These are phyloP conservation scores for Noctilio leporinus DNA, from an alignment of 2,113 vertebrate genomes.

Conservation along the genomic window DNA sequence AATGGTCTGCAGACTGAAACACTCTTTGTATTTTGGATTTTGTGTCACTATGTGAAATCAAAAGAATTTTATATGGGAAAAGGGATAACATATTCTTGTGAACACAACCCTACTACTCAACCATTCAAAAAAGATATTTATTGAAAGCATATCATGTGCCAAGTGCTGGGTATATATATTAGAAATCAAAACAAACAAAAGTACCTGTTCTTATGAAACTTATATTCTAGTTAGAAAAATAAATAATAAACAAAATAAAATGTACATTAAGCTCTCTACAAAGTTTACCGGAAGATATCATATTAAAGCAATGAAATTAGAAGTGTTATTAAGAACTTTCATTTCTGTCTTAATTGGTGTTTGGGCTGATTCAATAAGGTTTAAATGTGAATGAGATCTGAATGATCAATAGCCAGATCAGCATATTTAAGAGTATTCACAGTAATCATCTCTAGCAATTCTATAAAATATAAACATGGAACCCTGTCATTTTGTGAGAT, in stretches of 20 bases:
- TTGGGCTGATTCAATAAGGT: background rate
- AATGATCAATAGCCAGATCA: background rate
- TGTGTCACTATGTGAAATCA: background rate
- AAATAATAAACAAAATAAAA: background rate
- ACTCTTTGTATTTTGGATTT: background rate
- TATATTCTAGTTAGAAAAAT: background rate
- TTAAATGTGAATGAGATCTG: background rate
- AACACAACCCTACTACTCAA: background rate
- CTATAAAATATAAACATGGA: background rate
- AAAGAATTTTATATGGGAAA: background rate
- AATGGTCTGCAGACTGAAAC: background rate
- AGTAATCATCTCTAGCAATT: background rate
- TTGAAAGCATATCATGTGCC: background rate
- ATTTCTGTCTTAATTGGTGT: slow-evolving; percentile 9
- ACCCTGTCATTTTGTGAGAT: background rate
- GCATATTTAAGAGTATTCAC: background rate
- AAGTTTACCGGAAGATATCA: background rate
- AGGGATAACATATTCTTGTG: background rate
- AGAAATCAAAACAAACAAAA: background rate
- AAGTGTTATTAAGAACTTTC: background rate
- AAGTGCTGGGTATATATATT: background rate
- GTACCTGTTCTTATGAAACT: background rate
- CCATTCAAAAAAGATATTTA: background rate
- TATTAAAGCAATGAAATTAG: background rate
- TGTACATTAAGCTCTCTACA: too few relatives aligned